Evolutionary conservation across 2,113 vertebrate genomes (phyloP).

Genomic region (Odocoileus hemionus): DNA sequence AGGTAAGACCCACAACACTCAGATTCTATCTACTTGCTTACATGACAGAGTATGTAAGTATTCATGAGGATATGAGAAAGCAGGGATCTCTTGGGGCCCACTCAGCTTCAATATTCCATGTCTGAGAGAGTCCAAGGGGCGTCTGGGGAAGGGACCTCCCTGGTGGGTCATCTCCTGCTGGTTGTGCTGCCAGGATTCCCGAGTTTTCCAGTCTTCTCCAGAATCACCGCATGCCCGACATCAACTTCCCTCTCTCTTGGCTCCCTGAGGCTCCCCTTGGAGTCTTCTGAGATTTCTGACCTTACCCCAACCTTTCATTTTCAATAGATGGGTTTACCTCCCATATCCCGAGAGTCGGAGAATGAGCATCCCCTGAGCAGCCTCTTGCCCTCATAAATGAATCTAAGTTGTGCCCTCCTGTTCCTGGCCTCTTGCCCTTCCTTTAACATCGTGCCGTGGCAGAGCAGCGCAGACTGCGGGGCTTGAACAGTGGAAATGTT

Average conservation of each 20-base stretch:
- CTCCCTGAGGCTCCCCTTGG: neutral
- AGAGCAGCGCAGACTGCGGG: neutral
- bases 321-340: neutral
- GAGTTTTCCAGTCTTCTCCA: neutral
- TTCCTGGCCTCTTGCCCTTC: neutral
- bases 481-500: neutral
- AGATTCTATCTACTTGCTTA: slow-evolving; percentile 33
- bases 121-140: neutral
- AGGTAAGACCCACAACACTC: neutral
- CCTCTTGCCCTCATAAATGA: neutral
- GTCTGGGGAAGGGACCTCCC: fast-evolving
- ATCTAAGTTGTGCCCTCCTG: neutral
- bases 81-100: neutral
- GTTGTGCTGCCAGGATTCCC: neutral
- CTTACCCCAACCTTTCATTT: neutral
- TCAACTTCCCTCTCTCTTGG: neutral
- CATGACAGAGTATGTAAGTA: neutral
- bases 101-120: neutral
- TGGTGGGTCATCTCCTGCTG: neutral
- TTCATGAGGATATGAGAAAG: neutral
- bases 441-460: neutral
- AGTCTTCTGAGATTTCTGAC: neutral
- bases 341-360: neutral
- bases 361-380: neutral
- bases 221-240: neutral